These are phyloP conservation scores for Zaprionus davidi DNA, from an alignment of 1,140 invertebrate species.

Conservation along the genomic window DNA sequence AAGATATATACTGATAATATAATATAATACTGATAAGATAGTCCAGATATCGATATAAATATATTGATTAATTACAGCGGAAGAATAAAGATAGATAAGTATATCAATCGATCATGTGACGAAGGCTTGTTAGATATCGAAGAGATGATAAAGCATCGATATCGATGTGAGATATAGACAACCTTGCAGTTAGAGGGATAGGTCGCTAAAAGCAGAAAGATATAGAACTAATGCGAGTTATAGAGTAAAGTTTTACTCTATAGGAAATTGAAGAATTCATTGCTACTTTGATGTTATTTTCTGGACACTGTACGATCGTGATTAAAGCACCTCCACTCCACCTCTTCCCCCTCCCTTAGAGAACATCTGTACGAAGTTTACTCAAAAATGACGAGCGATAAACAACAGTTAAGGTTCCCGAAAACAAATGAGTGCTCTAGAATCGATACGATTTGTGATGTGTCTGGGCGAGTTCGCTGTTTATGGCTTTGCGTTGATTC, in stretches of 20 bases:
- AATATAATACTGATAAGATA: neutral
- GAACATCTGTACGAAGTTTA: neutral
- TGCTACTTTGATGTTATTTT: neutral
- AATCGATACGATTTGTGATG: neutral
- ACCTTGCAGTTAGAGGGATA: no score
- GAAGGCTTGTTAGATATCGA: neutral
- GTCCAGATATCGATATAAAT: neutral
- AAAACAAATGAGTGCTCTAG: conserved; percentile 1
- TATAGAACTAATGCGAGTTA: no score
- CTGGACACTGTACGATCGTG: neutral
- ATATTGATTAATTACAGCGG: neutral
- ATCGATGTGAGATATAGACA: no score
- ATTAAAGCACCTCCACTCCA: neutral
- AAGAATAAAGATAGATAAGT: neutral
- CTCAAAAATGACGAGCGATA: neutral
- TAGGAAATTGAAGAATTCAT: no score
- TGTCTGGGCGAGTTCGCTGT: neutral
- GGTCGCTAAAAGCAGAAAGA: no score
- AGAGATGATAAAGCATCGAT: no score
- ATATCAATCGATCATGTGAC: neutral
- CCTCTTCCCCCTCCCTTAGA: neutral
- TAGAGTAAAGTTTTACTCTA: no score
- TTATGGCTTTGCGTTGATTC: conserved; percentile 15
- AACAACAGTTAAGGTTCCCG: conserved; percentile 9
- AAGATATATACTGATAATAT: neutral